Base-by-base conservation (phyloP, 2,797 vertebrate species). In the Sarcoramphus papa region DNA sequence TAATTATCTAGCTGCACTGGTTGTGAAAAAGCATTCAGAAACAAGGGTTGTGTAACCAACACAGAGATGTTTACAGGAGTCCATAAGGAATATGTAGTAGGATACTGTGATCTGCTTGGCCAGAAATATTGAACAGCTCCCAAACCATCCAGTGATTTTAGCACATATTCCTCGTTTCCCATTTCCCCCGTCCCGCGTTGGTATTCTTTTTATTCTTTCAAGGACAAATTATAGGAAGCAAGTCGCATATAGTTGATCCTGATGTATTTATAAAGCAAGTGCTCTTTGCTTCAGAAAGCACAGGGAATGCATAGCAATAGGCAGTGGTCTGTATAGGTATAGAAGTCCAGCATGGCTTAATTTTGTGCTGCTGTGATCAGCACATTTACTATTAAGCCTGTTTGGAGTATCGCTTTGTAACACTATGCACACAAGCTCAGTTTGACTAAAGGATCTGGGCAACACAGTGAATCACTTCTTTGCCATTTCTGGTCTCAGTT, bases 131-230 rank as follows among this genome's bases (percentile, higher is more conserved):
- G 40, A 60, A 28, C 6, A 31, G 41, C 16, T 84, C 24, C 31
- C n/a, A 37, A 65, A 37, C 6, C 6, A 3, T 45, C 35, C 59
- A 23, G 30, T 57, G 57, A 78, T 64, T 45, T 48, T 31, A 90
- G 60, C 14, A 51, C 9, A 27, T n/a, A 40, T 8, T 54, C 12
- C 27, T 73, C 2, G 0, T 77, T 74, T 63, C 43, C 12, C 4
- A 10, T 41, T 43, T 80, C 22, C 15, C 4, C 28, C 3, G 5
- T 23, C 10, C n/a, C 14, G 0, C 1, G 2, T 14, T 51, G 17
- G 11, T 35, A 35, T 62, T 67, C 10, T 79, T 75, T 91, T 68
- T 33, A n/a, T 51, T 4, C 4, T 79, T 86, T 74, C 48, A 64
- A 93, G 40, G 53, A 27, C 7, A 70, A 72, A 54, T 45, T 47